A percentile compares a stretch with the other conserved stretches of the same genome.
Conservation (phyloP, 2,888 invertebrate species). For the Notocelia uddmanniana region DNA sequence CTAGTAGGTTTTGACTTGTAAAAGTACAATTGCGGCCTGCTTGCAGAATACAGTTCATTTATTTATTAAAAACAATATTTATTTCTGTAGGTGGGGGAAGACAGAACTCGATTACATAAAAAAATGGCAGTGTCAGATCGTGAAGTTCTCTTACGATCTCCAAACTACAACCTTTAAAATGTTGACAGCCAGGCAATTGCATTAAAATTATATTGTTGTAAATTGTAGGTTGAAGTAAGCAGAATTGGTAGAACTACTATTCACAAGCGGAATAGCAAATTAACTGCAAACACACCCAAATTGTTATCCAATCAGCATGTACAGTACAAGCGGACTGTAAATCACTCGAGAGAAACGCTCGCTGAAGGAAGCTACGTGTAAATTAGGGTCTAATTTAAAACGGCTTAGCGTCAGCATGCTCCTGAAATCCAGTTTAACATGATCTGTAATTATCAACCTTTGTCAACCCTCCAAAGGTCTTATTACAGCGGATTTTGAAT, state of each 20-base stretch:
- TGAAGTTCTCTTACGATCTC: too few relatives aligned
- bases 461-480: neutral
- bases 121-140: too few relatives aligned
- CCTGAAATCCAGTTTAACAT: neutral
- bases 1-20: too few relatives aligned
- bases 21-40: too few relatives aligned
- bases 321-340: conserved; percentile 5
- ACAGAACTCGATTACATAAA: too few relatives aligned
- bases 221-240: neutral
- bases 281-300: neutral
- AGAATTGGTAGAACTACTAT: neutral
- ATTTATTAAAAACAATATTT: too few relatives aligned
- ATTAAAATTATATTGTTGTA: neutral
- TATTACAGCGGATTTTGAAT: neutral
- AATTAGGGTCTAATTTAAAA: neutral
- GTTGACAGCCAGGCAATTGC: too few relatives aligned
- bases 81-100: too few relatives aligned
- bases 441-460: neutral
- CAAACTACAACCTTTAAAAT: too few relatives aligned
- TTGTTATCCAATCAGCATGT: conserved; percentile 30
- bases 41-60: too few relatives aligned
- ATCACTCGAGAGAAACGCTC: neutral
- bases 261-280: neutral
- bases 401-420: neutral
- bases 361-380: neutral